phyloP scores from a whole-genome alignment of 2,113 vertebrate genomes.

The Shinisaurus crocodilurus region DNA sequence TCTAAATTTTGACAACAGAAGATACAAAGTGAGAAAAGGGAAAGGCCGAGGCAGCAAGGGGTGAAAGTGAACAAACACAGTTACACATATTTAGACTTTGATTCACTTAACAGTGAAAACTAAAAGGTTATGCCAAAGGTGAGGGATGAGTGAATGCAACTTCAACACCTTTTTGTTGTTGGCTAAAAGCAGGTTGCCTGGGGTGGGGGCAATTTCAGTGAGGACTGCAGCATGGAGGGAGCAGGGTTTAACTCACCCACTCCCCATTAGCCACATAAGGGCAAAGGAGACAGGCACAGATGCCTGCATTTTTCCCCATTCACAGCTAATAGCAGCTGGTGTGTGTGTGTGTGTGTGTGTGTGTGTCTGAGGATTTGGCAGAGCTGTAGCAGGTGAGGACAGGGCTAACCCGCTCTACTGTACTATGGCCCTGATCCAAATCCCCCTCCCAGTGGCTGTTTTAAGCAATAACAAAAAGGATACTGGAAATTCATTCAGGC shows the following conservation, averaged over 20 bases:
- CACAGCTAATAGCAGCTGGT: not conserved
- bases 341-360: too few relatives aligned
- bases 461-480: not conserved
- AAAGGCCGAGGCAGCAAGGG: too few relatives aligned
- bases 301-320: not conserved
- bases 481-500: too few relatives aligned
- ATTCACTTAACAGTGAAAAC: too few relatives aligned
- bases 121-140: too few relatives aligned
- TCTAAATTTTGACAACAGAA: too few relatives aligned
- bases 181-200: not conserved
- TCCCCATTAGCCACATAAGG: not conserved
- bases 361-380: not conserved
- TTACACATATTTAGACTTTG: too few relatives aligned
- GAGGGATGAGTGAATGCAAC: not conserved
- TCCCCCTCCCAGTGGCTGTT: not conserved
- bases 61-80: too few relatives aligned
- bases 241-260: not conserved
- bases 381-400: too few relatives aligned
- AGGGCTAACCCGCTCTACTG: too few relatives aligned
- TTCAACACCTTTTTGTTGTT: not conserved
- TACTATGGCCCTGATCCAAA: not conserved
- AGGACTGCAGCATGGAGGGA: not conserved
- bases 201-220: not conserved
- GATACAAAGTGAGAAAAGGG: too few relatives aligned
- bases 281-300: not conserved